Evolutionary conservation across 30 jellyfish, hydroid and myxozoan species (phyloP).

Genomic region (Aurelia coerulea): DNA sequence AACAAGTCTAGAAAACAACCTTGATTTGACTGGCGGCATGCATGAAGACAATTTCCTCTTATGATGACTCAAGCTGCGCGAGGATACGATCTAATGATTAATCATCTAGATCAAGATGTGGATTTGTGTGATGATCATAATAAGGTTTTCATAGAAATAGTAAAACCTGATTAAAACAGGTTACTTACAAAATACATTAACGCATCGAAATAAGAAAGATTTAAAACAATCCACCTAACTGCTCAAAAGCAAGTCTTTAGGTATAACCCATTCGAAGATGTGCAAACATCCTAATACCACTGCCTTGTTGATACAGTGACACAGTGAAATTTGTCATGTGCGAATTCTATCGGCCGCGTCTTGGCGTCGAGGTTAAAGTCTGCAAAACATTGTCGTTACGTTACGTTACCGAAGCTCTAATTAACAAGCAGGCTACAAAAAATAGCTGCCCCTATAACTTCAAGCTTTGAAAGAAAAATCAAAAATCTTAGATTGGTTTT

Average conservation of each 20-base stretch:
- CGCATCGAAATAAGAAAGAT: conserved; percentile 51
- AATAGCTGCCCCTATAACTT: no score
- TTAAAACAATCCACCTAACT: conserved; percentile 41
- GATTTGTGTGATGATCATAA: not conserved
- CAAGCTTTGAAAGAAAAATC: no score
- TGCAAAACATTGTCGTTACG: not conserved
- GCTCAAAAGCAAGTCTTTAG: conserved; percentile 42
- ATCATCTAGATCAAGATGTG: conserved; percentile 16
- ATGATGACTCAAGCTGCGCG: conserved; percentile 13
- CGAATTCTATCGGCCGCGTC: not conserved
- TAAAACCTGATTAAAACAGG: conserved; percentile 39
- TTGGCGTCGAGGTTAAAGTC: not conserved
- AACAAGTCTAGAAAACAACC: no score
- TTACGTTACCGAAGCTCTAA: no score
- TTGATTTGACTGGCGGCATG: no score
- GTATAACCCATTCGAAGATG: conserved; percentile 50
- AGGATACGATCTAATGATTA: not conserved
- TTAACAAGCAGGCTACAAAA: no score
- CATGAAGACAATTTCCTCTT: not conserved
- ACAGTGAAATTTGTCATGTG: not conserved
- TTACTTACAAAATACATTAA: conserved; percentile 27
- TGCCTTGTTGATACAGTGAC: not conserved
- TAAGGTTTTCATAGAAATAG: conserved; percentile 49
- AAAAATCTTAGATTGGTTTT: no score
- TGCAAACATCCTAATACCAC: conserved; percentile 18